Evolutionary conservation across 2,888 invertebrate species (phyloP).

Genomic region (Xylota sylvarum): DNA sequence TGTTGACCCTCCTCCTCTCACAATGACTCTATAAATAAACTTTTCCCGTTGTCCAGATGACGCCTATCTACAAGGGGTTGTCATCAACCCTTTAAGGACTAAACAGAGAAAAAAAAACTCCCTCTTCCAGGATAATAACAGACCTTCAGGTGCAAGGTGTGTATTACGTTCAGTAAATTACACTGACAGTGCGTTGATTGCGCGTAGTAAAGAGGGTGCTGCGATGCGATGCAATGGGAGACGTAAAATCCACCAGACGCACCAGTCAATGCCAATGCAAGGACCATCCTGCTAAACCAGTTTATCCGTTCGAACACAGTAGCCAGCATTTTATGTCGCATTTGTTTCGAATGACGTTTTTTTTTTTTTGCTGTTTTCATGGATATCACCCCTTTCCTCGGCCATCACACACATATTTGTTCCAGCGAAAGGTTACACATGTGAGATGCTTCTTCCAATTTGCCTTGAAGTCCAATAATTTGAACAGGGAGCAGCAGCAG

Average conservation of each 20-base stretch:
- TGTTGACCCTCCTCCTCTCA: slow-evolving; percentile 22
- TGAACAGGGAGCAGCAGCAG: slow-evolving; percentile 47
- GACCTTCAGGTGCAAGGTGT: slow-evolving; percentile 76
- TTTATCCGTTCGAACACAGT: slow-evolving; percentile 61
- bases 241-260: slow-evolving; percentile 4
- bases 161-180: slow-evolving; percentile 76
- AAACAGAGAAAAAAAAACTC: not conserved
- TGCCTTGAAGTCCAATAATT: slow-evolving; percentile 76
- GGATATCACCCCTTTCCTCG: slow-evolving; percentile 10
- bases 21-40: slow-evolving; percentile 64
- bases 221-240: slow-evolving; percentile 19
- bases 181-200: slow-evolving; percentile 73
- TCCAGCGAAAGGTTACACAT: slow-evolving; percentile 76
- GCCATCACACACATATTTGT: slow-evolving; percentile 65
- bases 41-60: slow-evolving; percentile 67
- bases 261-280: slow-evolving; percentile 31
- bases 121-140: slow-evolving; percentile 64
- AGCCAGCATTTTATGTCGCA: slow-evolving; percentile 74
- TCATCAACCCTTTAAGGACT: slow-evolving; percentile 63
- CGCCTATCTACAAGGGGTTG: slow-evolving; percentile 54
- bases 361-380: slow-evolving; percentile 19
- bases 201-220: slow-evolving; percentile 47
- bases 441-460: slow-evolving; percentile 77
- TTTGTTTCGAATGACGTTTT: slow-evolving; percentile 71
- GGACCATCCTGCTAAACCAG: slow-evolving; percentile 62